Percentiles rank a stretch among this genome's conserved stretches.
These are phyloP conservation scores for Atrichornis clamosus DNA, from an alignment of 2,113 vertebrate species.

Conservation along the genomic window DNA sequence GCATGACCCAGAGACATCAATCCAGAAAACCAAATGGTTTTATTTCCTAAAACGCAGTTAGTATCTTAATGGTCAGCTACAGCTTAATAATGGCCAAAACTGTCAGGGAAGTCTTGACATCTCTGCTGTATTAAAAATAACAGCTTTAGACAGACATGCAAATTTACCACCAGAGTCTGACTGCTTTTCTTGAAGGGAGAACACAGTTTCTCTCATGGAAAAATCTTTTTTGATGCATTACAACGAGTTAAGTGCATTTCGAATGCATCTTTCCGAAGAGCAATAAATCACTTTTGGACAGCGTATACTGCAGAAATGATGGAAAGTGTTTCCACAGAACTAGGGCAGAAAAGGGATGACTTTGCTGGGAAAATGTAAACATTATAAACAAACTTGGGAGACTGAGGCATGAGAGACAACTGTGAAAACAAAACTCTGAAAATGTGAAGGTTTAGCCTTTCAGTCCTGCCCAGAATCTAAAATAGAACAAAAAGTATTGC, in stretches of 20 bases:
- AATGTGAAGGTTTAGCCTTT: background rate
- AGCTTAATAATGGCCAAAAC: background rate
- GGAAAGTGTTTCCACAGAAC: conserved; percentile 35
- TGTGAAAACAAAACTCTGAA: background rate
- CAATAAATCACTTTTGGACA: conserved; percentile 29
- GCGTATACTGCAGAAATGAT: background rate
- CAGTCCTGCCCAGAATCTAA: background rate
- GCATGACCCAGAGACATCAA: background rate
- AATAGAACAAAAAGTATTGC: background rate
- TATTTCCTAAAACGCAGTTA: background rate
- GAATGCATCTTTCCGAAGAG: background rate
- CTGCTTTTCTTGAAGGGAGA: background rate
- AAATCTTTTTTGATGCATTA: background rate
- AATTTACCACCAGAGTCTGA: background rate
- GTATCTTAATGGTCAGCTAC: background rate
- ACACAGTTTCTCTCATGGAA: background rate
- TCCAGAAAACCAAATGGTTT: background rate
- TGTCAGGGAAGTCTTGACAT: background rate
- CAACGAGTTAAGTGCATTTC: background rate
- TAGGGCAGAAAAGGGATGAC: conserved; percentile 2
- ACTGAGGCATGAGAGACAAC: background rate
- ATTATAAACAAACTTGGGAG: background rate
- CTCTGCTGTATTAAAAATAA: background rate
- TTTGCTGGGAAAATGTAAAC: conserved; percentile 51
- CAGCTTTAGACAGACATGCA: background rate